Evolutionary conservation across 1,140 invertebrate species (phyloP).

Genomic region (Ostrea edulis): DNA sequence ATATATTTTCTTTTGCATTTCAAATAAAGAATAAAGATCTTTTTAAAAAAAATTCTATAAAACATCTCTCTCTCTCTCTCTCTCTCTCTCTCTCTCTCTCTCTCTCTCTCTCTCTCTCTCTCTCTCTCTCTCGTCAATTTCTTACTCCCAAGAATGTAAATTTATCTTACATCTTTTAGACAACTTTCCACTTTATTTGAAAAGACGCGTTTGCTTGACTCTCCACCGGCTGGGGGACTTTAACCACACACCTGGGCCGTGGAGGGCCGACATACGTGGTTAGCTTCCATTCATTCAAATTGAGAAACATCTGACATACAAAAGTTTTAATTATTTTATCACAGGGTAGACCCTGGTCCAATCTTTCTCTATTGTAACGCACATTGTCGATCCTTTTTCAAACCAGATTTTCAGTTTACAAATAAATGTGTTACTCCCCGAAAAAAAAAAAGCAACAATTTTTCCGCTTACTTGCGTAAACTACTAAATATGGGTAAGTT

Average conservation of each 20-base stretch:
- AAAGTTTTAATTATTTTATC: constrained; percentile 17
- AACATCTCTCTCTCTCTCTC: no score
- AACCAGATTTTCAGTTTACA: not conserved
- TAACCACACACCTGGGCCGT: not conserved
- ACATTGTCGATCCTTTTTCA: not conserved
- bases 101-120: constrained; percentile 19
- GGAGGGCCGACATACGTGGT: not conserved
- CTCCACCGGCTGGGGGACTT: not conserved
- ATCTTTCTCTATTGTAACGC: not conserved
- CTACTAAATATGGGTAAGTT: no score
- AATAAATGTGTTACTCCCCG: no score
- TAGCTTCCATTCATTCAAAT: not conserved
- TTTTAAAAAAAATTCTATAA: no score
- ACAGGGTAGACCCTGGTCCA: not conserved
- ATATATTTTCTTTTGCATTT: not conserved
- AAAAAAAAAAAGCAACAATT: no score
- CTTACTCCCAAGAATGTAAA: not conserved
- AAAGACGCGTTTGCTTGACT: not conserved
- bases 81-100: not conserved
- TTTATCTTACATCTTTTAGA: not conserved
- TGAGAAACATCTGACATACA: not conserved
- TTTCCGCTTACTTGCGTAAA: no score
- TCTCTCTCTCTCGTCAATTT: not conserved
- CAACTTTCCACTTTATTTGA: constrained; percentile 11
- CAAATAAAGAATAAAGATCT: not conserved